These are phyloP conservation scores for Melinaea marsaeus DNA, from an alignment of 2,888 invertebrate genomes.

Conservation along the genomic window DNA sequence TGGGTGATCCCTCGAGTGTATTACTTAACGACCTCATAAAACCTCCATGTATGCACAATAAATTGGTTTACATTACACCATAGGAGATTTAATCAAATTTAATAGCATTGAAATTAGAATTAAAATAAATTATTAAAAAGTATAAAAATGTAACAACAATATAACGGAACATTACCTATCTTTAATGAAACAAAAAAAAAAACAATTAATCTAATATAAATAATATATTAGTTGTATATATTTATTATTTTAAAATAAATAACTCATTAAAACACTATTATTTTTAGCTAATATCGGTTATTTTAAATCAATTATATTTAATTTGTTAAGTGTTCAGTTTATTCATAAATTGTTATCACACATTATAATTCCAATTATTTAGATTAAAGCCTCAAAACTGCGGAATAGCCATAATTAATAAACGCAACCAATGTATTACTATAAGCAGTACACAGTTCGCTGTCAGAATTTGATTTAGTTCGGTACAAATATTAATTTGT, in stretches of 20 bases:
- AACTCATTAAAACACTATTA: too few species aligned
- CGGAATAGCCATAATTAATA: not conserved
- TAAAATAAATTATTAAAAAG: not conserved
- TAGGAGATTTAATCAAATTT: constrained; percentile 27
- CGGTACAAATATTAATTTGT: too few species aligned
- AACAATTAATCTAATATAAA: too few species aligned
- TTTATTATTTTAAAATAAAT: too few species aligned
- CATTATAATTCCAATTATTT: not conserved
- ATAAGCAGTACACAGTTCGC: too few species aligned
- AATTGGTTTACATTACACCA: constrained; percentile 29
- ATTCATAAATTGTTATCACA: not conserved
- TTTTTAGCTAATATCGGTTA: too few species aligned
- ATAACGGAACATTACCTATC: too few species aligned
- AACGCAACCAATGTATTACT: not conserved
- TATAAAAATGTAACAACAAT: not conserved
- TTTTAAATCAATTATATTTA: too few species aligned
- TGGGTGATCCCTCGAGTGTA: not conserved
- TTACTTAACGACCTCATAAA: constrained; percentile 26
- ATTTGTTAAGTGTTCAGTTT: too few species aligned
- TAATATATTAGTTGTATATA: too few species aligned
- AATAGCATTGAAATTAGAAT: constrained; percentile 15
- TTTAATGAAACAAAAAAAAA: too few species aligned
- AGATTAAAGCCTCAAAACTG: not conserved
- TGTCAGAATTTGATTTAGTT: too few species aligned
- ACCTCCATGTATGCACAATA: constrained; percentile 28